Conservation (phyloP, 1,140 invertebrate species). For the Piezodorus guildinii region DNA sequence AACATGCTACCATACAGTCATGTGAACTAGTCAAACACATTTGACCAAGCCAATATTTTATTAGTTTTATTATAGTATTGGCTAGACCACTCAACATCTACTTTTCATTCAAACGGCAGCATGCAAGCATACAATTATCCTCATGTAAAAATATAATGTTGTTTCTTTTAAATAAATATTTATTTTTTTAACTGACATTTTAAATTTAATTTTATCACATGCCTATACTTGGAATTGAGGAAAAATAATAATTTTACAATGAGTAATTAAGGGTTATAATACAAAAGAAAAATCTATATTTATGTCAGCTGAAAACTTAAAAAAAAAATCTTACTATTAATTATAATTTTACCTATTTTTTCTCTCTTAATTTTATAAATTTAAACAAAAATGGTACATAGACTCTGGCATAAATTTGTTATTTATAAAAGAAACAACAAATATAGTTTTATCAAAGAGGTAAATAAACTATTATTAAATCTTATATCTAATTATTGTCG, state of each 20-base stretch:
- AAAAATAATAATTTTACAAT: neutral
- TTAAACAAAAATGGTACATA: neutral
- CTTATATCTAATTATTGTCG: constrained; percentile 28
- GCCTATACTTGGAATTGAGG: neutral
- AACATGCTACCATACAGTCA: neutral
- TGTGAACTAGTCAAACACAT: neutral
- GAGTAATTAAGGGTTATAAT: neutral
- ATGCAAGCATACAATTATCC: neutral
- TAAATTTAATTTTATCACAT: neutral
- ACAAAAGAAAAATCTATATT: neutral
- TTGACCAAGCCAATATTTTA: neutral
- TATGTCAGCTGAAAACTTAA: no score
- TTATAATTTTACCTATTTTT: neutral
- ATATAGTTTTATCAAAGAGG: neutral
- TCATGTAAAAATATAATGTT: neutral
- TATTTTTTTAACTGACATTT: neutral
- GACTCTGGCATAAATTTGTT: neutral
- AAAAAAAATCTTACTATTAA: no score
- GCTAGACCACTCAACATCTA: neutral
- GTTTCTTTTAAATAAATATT: constrained; percentile 7
- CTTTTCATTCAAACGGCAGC: neutral
- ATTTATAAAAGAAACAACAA: neutral
- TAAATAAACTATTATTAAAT: constrained; percentile 16
- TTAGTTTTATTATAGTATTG: neutral
- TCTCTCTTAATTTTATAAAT: neutral